Conservation (phyloP, 2,797 vertebrate species). For the Acanthis flammea region DNA sequence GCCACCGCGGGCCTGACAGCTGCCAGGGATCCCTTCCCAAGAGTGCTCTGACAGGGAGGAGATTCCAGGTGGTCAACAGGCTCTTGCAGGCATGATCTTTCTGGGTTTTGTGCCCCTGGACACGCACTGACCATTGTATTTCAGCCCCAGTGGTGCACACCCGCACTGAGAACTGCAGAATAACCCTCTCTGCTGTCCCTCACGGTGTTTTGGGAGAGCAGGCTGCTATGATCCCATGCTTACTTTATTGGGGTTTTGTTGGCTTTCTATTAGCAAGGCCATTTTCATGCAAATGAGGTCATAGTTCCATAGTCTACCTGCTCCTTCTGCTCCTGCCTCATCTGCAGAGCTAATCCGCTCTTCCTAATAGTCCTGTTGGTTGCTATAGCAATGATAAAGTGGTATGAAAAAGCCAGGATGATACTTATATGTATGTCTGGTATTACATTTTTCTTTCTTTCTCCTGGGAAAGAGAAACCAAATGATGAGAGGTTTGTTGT, state of each 20-base stretch:
- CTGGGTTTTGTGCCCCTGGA: background rate
- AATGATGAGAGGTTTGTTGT: background rate
- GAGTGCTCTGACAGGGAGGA: background rate
- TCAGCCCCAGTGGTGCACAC: background rate
- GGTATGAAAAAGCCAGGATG: background rate
- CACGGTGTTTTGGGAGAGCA: background rate
- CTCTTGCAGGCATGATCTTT: background rate
- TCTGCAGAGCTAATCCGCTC: background rate
- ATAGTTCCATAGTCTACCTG: background rate
- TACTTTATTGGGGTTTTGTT: background rate
- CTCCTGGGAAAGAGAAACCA: background rate
- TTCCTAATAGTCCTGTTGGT: background rate
- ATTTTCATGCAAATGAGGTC: background rate
- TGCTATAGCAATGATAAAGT: conserved; percentile 39
- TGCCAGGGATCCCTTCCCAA: background rate
- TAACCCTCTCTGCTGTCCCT: background rate
- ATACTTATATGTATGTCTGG: background rate
- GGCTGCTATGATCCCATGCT: rapidly evolving
- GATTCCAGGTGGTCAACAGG: rapidly evolving
- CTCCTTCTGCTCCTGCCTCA: background rate
- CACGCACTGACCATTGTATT: background rate
- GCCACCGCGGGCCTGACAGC: background rate
- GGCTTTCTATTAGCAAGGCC: background rate
- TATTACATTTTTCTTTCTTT: background rate
- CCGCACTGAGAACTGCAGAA: rapidly evolving